phyloP scores from a whole-genome alignment of 2,888 invertebrate genomes.

The Leptopilina drosophilae region DNA sequence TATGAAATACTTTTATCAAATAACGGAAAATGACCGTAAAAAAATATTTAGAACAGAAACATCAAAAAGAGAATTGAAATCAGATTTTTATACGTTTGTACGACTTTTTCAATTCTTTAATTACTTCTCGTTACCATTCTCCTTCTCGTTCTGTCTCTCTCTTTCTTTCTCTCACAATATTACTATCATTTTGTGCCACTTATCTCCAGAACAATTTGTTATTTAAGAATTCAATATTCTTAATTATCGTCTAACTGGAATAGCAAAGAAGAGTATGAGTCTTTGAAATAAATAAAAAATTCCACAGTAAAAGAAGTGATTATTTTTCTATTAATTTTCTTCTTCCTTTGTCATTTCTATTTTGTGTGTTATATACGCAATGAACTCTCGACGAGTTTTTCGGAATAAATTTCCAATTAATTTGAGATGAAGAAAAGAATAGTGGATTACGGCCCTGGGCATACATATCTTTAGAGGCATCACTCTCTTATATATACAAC shows the following conservation, averaged over 20 bases:
- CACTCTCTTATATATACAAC: slow-evolving; percentile 51
- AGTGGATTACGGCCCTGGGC: slow-evolving; percentile 44
- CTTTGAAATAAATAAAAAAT: neutral
- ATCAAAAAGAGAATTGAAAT: neutral
- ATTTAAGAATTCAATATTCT: slow-evolving; percentile 5
- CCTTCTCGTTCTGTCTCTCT: neutral
- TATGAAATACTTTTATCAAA: no score
- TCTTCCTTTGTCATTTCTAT: neutral
- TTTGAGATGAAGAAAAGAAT: slow-evolving; percentile 43
- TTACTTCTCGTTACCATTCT: neutral
- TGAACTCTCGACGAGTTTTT: neutral
- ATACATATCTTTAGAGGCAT: slow-evolving; percentile 56
- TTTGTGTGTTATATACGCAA: no score
- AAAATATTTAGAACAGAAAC: no score
- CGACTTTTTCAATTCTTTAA: neutral
- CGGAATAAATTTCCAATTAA: slow-evolving; percentile 2
- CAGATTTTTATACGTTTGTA: neutral
- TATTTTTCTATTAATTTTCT: no score
- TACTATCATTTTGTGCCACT: neutral
- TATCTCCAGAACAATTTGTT: neutral
- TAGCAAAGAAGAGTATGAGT: no score
- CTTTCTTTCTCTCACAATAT: neutral
- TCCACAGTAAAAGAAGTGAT: no score
- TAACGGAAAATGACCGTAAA: no score
- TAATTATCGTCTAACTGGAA: neutral